Evolutionary conservation across 2,113 vertebrate species (phyloP).

Genomic region (Aix galericulata): DNA sequence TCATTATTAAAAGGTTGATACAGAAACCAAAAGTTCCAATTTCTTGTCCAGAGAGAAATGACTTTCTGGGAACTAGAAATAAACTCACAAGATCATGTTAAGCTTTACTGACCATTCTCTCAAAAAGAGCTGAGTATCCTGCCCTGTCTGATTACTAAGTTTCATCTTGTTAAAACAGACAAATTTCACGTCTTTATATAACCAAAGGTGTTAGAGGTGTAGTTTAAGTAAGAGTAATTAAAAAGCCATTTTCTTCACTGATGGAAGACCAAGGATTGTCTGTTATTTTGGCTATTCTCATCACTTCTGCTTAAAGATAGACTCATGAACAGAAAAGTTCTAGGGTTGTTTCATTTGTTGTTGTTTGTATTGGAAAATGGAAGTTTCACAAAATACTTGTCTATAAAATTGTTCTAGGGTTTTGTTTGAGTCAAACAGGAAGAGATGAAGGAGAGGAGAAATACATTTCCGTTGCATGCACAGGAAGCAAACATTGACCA

Average conservation of each 20-base stretch:
- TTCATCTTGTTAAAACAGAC: background rate
- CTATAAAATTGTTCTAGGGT: rapidly evolving
- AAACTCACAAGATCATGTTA: background rate
- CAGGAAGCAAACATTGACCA: background rate
- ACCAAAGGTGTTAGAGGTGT: background rate
- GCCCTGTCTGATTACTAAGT: background rate
- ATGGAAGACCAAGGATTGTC: background rate
- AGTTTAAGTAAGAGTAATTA: background rate
- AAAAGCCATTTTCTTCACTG: background rate
- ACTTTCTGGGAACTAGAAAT: background rate
- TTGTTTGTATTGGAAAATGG: background rate
- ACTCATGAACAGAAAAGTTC: background rate
- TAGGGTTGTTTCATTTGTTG: background rate
- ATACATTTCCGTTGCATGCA: rapidly evolving
- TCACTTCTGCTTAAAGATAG: background rate
- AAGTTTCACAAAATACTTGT: background rate
- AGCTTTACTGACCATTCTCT: background rate
- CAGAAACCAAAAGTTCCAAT: background rate
- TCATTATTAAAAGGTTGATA: background rate
- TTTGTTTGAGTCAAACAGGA: background rate
- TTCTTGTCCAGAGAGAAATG: background rate
- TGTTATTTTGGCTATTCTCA: background rate
- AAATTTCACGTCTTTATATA: background rate
- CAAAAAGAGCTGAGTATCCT: background rate
- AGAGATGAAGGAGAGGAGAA: background rate